Base-by-base conservation (phyloP, 2,113 vertebrate genomes). In the Anthoscopus minutus region DNA sequence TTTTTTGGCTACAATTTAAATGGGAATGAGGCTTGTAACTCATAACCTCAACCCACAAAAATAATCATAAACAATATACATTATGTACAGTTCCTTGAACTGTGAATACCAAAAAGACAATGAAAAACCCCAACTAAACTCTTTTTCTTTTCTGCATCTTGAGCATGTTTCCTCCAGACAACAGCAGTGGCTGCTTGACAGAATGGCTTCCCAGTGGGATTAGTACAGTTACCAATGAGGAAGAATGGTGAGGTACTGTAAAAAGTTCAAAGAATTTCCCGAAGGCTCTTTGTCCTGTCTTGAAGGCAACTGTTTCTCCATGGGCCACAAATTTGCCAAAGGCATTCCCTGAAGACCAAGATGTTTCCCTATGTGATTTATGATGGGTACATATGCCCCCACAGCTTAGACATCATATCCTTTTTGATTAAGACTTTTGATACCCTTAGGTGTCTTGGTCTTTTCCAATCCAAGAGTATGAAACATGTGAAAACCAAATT, bases 351-450 rank as follows among this genome's bases (percentile, higher is more conserved):
- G 45, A 66, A 77, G 40, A 57, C 28, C 30, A 69, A 48, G 35
- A 72, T 15, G 40, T 51, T 81, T 57, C n/a, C 31, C 25, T 22
- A 4, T 40, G 9, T 2, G 1, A 42, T 51, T 78, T 56, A 48
- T 33, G 5, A 6, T 2, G 4, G 31, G 31, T 10, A 74, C 4
- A 51, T 7, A 51, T 0, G 1, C 6, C 53, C 45, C 15, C 17
- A 35, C 27, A 67, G 33, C 65, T 83, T n/a, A 88, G 64, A 76
- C 15, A 83, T 33, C 35, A 31, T 3, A 71, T 6, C 5, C 9
- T 67, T 79, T 12, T 18, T 44, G 18, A 45, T 13, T 73, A 57
- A 81, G 42, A 7, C 15, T 58, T 92, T n/a, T 58, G 44, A 81
- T 44, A 81, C 10, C 17, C 4, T 14, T 51, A 45, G 6, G 30